Conservation (phyloP, 2,113 vertebrate genomes). For the Hemiprocne comata region DNA sequence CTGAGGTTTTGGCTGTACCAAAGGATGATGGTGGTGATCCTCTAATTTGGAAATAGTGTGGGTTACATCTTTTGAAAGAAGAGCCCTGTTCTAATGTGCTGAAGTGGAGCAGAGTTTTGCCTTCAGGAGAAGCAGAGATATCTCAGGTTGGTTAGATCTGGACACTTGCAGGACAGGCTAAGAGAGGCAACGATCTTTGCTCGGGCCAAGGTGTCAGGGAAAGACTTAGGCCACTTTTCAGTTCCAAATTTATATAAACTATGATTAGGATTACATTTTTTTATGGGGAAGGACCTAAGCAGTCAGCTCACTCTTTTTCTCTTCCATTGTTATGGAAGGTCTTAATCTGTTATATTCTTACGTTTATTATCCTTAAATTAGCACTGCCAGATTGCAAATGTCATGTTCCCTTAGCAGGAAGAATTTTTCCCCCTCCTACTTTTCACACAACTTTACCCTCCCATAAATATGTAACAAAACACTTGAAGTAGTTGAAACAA, state of each 20-base stretch:
- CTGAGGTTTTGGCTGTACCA: background rate
- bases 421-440: background rate
- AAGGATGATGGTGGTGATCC: background rate
- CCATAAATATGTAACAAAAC: constrained; percentile 57
- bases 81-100: background rate
- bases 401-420: constrained; percentile 14
- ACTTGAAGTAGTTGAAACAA: constrained; percentile 53
- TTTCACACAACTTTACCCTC: constrained; percentile 40
- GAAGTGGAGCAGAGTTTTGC: background rate
- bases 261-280: background rate
- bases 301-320: background rate
- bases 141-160: background rate
- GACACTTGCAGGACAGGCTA: background rate
- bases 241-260: background rate
- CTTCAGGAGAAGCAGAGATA: background rate
- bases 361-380: constrained; percentile 31
- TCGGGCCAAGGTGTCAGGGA: background rate
- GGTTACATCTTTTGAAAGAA: background rate
- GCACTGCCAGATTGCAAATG: constrained; percentile 46
- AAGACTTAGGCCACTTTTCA: background rate
- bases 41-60: background rate
- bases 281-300: background rate
- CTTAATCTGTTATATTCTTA: constrained; percentile 2
- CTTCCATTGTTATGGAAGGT: constrained; percentile 10
- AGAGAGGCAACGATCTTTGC: background rate